Conservation (phyloP, 1,140 invertebrate genomes). For the Drosophila arizonae region DNA sequence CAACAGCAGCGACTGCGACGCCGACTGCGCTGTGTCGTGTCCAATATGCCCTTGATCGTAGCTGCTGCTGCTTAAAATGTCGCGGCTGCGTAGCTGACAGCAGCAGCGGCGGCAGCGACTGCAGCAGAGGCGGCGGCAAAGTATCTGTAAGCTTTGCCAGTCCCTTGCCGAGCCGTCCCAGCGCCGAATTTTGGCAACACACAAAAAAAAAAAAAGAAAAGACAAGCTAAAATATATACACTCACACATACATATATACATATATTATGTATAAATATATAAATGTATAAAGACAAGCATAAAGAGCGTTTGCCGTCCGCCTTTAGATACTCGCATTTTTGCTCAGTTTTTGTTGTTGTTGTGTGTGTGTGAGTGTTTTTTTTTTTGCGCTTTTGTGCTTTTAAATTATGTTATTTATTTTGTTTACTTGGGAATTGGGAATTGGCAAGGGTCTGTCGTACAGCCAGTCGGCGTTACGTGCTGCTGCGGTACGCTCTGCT, state of each 20-base stretch:
- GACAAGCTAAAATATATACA: constrained; percentile 26
- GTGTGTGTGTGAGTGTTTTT: background rate
- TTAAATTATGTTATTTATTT: constrained; percentile 60
- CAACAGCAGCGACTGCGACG: constrained; percentile 36
- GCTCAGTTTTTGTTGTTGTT: constrained; percentile 27
- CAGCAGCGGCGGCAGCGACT: constrained; percentile 20
- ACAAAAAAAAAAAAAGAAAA: constrained; percentile 29
- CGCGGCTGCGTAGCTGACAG: constrained; percentile 34
- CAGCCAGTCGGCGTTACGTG: constrained; percentile 36
- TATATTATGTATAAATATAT: background rate
- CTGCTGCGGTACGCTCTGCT: constrained; percentile 41
- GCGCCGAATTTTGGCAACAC: constrained; percentile 66
- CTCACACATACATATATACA: background rate
- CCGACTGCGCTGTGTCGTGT: constrained; percentile 44
- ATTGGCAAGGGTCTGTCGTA: constrained; percentile 59
- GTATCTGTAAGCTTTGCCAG: constrained; percentile 67
- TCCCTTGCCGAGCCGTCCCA: constrained; percentile 45
- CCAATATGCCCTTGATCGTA: constrained; percentile 79
- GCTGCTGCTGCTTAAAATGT: constrained; percentile 52
- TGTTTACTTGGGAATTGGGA: constrained; percentile 67
- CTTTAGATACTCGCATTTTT: constrained; percentile 53
- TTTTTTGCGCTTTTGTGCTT: constrained; percentile 51
- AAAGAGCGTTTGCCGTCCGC: constrained; percentile 44
- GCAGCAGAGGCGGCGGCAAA: constrained; percentile 27
- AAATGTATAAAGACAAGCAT: constrained; percentile 37